Evolutionary conservation across 1,140 invertebrate species (phyloP).

Genomic region (Reticulitermes speratus): DNA sequence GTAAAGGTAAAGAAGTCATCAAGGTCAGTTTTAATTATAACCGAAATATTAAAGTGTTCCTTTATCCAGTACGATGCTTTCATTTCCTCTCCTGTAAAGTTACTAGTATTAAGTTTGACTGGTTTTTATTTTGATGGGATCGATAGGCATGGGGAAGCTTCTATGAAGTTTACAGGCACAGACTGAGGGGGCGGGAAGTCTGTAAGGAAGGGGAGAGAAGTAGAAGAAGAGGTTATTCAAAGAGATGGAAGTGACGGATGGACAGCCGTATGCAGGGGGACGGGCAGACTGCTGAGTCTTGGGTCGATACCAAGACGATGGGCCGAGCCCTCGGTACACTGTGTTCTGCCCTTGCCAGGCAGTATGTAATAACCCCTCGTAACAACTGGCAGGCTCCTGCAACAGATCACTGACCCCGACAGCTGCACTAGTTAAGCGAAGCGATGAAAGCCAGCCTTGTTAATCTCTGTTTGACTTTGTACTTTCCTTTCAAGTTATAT

Average conservation of each 20-base stretch:
- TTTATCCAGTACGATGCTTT: neutral
- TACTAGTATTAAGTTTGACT: neutral
- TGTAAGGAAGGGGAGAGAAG: conserved; percentile 1
- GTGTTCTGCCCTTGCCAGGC: neutral
- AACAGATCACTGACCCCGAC: neutral
- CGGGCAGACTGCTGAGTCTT: neutral
- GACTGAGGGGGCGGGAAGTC: neutral
- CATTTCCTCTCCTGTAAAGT: neutral
- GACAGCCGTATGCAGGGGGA: neutral
- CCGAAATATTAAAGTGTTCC: too few relatives aligned
- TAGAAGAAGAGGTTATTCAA: conserved; percentile 18
- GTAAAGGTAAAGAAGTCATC: too few relatives aligned
- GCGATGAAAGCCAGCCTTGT: too few relatives aligned
- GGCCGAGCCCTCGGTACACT: neutral
- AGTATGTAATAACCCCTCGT: neutral
- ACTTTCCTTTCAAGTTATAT: neutral
- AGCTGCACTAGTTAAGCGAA: neutral
- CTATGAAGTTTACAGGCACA: neutral
- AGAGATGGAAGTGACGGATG: conserved; percentile 14
- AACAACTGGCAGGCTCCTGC: neutral
- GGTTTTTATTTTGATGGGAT: neutral
- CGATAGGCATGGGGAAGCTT: neutral
- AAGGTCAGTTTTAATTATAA: too few relatives aligned
- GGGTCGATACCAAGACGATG: conserved; percentile 6
- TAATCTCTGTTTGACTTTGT: too few relatives aligned